Percentiles rank a stretch among this genome's conserved stretches.
These are phyloP conservation scores for Synaphobranchus kaupii DNA, from an alignment of 2,797 vertebrate genomes.

Conservation along the genomic window DNA sequence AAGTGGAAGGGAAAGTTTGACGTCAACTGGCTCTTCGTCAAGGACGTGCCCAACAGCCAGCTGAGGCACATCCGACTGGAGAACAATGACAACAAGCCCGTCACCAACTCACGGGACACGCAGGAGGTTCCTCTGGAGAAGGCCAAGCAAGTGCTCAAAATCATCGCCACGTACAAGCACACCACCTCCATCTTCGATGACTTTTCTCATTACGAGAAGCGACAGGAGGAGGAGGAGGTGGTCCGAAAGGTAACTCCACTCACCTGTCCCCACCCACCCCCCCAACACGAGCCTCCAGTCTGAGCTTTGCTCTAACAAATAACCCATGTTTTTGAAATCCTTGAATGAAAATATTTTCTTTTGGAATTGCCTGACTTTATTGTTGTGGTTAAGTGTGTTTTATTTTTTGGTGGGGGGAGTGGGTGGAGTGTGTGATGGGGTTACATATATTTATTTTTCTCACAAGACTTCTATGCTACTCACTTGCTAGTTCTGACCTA, in stretches of 20 bases:
- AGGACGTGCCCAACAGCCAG: constrained; percentile 95
- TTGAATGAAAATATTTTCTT: neutral
- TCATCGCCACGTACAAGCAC: constrained; percentile 94
- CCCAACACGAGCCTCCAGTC: constrained; percentile 13
- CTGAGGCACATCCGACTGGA: constrained; percentile 94
- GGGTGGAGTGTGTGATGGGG: no score
- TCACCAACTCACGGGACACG: constrained; percentile 96
- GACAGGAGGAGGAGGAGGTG: constrained; percentile 95
- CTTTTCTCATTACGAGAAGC: constrained; percentile 96
- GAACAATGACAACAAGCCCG: constrained; percentile 97
- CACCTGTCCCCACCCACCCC: constrained; percentile 1
- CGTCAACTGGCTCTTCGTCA: constrained; percentile 95
- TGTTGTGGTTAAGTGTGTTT: constrained; percentile 27
- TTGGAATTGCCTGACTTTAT: neutral
- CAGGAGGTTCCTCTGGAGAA: constrained; percentile 97
- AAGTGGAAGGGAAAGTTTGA: constrained; percentile 98
- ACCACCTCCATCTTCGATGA: constrained; percentile 98
- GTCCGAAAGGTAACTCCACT: constrained; percentile 84
- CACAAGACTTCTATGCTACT: neutral
- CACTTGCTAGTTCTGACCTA: neutral
- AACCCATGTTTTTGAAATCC: constrained; percentile 13
- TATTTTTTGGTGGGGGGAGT: neutral
- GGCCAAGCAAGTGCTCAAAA: constrained; percentile 94
- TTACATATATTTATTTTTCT: neutral
- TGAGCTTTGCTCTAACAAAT: neutral